Evolutionary conservation across 2,797 vertebrate genomes (phyloP).

Genomic region (Crax fasciolata): DNA sequence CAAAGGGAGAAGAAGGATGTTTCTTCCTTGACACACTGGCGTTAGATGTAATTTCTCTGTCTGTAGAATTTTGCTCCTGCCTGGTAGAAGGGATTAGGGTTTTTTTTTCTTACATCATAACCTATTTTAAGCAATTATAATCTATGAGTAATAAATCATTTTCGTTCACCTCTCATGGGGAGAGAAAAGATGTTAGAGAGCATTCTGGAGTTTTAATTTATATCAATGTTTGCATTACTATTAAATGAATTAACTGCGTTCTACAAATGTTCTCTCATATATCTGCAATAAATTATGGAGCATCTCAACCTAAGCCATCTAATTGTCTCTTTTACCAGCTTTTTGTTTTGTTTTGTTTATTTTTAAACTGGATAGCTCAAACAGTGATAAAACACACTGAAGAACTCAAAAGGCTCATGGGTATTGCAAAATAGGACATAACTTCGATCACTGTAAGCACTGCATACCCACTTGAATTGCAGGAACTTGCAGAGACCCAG

Average conservation of each 20-base stretch:
- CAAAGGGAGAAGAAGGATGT: constrained; percentile 80
- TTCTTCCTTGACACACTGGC: constrained; percentile 76
- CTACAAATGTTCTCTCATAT: constrained; percentile 44
- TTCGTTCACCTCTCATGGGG: constrained; percentile 75
- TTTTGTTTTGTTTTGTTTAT: constrained; percentile 12
- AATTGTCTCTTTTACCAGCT: constrained; percentile 53
- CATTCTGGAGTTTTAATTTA: constrained; percentile 63
- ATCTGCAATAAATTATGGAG: constrained; percentile 69
- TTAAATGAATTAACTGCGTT: constrained; percentile 69
- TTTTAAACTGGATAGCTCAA: neutral
- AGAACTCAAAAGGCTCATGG: neutral
- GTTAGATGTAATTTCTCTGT: constrained; percentile 83
- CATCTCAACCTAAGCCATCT: constrained; percentile 40
- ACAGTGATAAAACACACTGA: neutral
- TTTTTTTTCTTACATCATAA: constrained; percentile 77
- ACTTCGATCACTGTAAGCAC: neutral
- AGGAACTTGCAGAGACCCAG: neutral
- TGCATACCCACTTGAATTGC: neutral
- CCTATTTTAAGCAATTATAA: constrained; percentile 84
- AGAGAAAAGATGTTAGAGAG: constrained; percentile 58
- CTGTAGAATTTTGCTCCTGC: constrained; percentile 81
- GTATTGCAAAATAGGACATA: neutral
- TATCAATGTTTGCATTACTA: constrained; percentile 73
- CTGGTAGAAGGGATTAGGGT: constrained; percentile 70
- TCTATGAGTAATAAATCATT: constrained; percentile 80